Percentiles rank a stretch among this genome's conserved stretches.
These are phyloP conservation scores for Meloidogyne hapla DNA, from an alignment of 1,140 invertebrate species.

Conservation along the genomic window DNA sequence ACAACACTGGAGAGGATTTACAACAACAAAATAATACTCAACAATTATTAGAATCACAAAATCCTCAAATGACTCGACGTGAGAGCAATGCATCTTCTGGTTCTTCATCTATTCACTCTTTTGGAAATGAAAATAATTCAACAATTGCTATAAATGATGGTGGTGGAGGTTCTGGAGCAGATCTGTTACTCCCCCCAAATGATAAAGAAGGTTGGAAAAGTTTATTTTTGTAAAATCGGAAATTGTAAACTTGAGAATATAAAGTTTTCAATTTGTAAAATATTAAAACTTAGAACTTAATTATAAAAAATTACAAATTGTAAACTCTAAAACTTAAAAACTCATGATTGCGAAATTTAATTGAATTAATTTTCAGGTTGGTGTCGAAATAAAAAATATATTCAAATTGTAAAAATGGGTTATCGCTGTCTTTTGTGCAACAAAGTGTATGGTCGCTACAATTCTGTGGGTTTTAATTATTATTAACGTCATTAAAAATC, in stretches of 20 bases:
- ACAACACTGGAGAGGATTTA: background rate
- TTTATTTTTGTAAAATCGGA: background rate
- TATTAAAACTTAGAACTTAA: background rate
- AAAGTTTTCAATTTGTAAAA: background rate
- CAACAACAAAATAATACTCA: background rate
- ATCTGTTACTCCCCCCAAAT: conserved; percentile 55
- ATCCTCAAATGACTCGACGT: background rate
- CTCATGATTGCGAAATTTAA: background rate
- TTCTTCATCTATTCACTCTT: background rate
- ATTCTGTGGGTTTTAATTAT: conserved; percentile 37
- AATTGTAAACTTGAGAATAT: background rate
- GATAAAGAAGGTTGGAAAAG: conserved; percentile 51
- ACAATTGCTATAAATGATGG: background rate
- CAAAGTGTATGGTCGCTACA: conserved; percentile 63
- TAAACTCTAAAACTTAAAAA: background rate
- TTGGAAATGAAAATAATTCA: conserved; percentile 8
- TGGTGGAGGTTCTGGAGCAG: conserved; percentile 14
- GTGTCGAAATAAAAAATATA: conserved; percentile 64
- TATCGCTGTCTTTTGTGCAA: conserved; percentile 55
- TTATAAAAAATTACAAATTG: no score
- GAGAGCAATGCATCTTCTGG: background rate
- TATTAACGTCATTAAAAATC: no score
- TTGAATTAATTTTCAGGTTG: conserved; percentile 41
- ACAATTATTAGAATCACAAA: conserved; percentile 1
- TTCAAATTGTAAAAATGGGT: conserved; percentile 57